phyloP scores from a whole-genome alignment of 2,888 invertebrate genomes.

The Boloria selene region DNA sequence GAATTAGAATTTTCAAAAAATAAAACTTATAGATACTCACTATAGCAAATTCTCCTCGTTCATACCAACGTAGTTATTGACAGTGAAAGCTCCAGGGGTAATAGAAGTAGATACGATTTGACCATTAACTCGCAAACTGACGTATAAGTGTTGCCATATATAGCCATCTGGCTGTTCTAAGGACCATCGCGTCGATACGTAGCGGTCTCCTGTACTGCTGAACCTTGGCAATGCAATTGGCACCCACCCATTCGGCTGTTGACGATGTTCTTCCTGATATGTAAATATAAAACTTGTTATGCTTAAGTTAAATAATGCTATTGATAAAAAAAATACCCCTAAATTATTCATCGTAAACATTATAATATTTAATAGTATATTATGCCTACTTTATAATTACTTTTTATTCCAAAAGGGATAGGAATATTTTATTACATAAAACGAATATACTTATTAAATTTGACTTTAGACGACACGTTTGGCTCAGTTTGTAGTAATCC shows the following conservation, averaged over 20 bases:
- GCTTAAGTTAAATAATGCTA: too few relatives aligned
- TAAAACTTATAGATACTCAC: constrained; percentile 57
- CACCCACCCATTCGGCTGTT: constrained; percentile 87
- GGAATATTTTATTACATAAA: too few relatives aligned
- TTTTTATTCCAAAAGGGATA: too few relatives aligned
- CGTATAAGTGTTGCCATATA: constrained; percentile 77
- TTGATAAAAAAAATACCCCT: too few relatives aligned
- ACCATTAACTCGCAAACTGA: constrained; percentile 60
- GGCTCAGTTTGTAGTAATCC: too few relatives aligned
- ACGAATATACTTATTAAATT: too few relatives aligned
- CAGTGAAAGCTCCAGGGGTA: constrained; percentile 83
- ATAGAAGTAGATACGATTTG: constrained; percentile 63
- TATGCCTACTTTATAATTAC: too few relatives aligned
- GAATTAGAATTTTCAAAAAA: background rate
- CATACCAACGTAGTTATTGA: constrained; percentile 82
- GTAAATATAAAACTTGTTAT: background rate
- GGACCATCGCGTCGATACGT: constrained; percentile 72
- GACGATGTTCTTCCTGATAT: constrained; percentile 70
- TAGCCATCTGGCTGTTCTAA: constrained; percentile 63
- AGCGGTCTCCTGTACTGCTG: constrained; percentile 68
- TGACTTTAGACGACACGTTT: too few relatives aligned
- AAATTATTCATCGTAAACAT: too few relatives aligned
- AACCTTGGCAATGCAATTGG: constrained; percentile 83
- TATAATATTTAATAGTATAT: too few relatives aligned
- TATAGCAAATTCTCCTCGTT: constrained; percentile 62